Evolutionary conservation across 2,797 vertebrate species (phyloP), one percentile per base, ranked within the genome.

Genomic region (Danio aesculapii): DNA sequence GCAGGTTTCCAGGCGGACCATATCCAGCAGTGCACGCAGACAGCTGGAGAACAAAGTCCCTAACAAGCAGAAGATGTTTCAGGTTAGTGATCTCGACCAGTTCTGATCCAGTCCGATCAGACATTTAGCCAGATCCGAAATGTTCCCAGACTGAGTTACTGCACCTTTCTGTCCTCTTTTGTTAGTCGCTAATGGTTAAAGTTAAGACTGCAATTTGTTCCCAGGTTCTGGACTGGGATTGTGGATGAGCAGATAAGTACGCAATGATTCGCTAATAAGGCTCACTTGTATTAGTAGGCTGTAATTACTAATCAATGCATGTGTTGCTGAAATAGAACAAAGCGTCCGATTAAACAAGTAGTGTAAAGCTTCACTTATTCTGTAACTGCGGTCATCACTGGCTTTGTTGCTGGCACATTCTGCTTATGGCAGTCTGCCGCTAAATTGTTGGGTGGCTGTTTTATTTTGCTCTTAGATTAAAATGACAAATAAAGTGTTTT

Each of bases 1-100:
- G 73, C 95, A 92, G 43, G 57, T 96, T 69, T 87, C 91, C 73
- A 92, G 84, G 87, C 89, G 94, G 84, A 92, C 92, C 53, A 81
- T 96, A 84, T 92, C 89, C 77, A 95, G 91, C 87, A 91, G 91
- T 67, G 90, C 92, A 44, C 87, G 90, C 81, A 94, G 93, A 85
- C 94, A 91, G 79, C 0, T 94, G 19, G 85, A 88, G 81, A 97
- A 96, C 85, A 94, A 87, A 87, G 90, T 97, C 79, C 55, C 89
- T 69, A 90, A 93, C 16, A 90, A 94, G 62, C 96, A 97, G 89
- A 97, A 95, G 86, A 7, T 93, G 13, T 97, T 97, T 87, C 96
- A 97, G 94, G 96, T 97, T 63, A 46, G 79, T 63, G 46, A 7
- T 39, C n/a, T 14, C 30, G 1, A 30, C 30, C 30, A 46, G 62